A percentile compares a stretch with the other conserved stretches of the same genome.
Evolutionary conservation across 2,888 invertebrate species (phyloP).

Genomic region (Melipona beecheii): DNA sequence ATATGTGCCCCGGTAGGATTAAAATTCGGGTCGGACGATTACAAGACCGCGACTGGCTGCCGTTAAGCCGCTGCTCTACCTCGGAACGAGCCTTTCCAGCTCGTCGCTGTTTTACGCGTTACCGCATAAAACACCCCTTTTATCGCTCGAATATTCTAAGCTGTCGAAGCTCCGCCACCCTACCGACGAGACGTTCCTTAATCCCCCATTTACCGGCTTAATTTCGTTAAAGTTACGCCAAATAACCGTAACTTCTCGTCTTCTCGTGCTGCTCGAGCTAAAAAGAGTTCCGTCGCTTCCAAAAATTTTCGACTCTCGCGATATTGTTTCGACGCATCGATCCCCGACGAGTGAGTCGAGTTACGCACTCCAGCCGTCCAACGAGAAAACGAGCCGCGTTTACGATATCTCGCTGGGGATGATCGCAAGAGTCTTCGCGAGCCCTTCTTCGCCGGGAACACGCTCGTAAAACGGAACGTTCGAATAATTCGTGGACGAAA

Average conservation of each 20-base stretch:
- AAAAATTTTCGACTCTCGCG: too few species aligned
- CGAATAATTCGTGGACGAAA: slow-evolving; percentile 19
- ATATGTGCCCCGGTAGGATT: slow-evolving; percentile 14
- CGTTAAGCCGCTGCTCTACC: background rate
- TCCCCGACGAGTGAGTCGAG: background rate
- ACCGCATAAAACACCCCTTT: slow-evolving; percentile 21
- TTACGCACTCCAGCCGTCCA: background rate
- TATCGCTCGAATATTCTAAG: slow-evolving; percentile 9
- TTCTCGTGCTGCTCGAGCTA: background rate
- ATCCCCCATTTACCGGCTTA: background rate
- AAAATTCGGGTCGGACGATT: slow-evolving; percentile 27
- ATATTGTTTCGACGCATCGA: background rate
- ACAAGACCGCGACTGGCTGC: slow-evolving; percentile 7
- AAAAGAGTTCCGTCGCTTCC: background rate
- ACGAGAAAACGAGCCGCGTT: slow-evolving; percentile 3
- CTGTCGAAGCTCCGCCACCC: background rate
- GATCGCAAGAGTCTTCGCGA: slow-evolving; percentile 14
- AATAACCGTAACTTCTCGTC: background rate
- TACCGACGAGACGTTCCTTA: background rate
- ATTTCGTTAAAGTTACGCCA: background rate
- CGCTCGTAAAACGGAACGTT: slow-evolving; percentile 35
- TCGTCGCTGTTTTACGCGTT: slow-evolving; percentile 11
- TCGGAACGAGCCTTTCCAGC: background rate
- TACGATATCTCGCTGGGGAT: slow-evolving; percentile 28
- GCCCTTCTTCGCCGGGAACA: background rate